Base-by-base conservation (phyloP, 2,888 invertebrate genomes). In the Cephus sareptanus region DNA sequence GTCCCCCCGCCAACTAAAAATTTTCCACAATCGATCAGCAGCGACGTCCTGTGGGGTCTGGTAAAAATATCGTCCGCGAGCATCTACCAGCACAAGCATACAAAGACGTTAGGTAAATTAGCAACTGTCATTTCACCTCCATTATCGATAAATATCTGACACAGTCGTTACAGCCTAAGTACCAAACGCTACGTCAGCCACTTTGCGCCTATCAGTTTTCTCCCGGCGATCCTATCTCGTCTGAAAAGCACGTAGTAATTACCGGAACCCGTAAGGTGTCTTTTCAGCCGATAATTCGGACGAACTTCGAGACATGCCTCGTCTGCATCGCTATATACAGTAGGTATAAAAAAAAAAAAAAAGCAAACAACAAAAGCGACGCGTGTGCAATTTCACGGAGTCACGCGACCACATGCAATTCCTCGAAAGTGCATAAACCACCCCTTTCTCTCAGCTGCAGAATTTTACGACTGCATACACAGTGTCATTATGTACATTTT, bases 351-450 rank as follows among this genome's bases (percentile, higher is more conserved):
- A 40, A 6, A 40, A 40, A 40, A 40, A 40, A 12, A 33, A 23
- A 34, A 33, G 11, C 1, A 75, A n/a, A 11, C 30, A 33, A 31
- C 1, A 13, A 69, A 40, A 68, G 13, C 4, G 56, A 75, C 40
- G 9, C 13, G 56, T 11, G 84, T 82, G 81, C 85, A 80, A 85
- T 82, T 83, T 78, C 76, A 69, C 15, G 15, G 40, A 79, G 83
- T 85, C 85, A 85, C 85, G 85, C 86, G 84, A 85, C 30, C 83
- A 76, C 78, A 82, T 85, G 85, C 85, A 85, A 84, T 84, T 85
- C 84, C 78, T 68, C 79, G 81, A 84, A 84, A 69, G 71, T 77
- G 34, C 73, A 37, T 68, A 68, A 56, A 56, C 56, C 23, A 15
- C 56, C 56, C 6, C 4, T 6, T 56, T 15, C 23, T 56, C 23